phyloP scores from a whole-genome alignment of 2,113 vertebrate genomes.

The Chunga burmeisteri region DNA sequence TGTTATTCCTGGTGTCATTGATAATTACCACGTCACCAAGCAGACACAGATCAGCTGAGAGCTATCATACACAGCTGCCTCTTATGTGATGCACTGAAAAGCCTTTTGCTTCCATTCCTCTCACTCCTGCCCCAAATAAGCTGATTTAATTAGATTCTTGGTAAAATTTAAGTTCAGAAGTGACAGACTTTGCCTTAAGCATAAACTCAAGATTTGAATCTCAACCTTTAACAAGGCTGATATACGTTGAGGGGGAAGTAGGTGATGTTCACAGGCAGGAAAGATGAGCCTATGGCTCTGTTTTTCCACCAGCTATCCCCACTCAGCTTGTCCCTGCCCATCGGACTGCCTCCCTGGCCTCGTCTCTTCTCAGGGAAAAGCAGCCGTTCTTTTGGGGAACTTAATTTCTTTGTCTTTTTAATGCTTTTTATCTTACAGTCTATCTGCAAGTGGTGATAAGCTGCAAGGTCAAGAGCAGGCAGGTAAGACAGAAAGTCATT shows the following conservation, averaged over 20 bases:
- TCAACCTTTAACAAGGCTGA: neutral
- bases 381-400: neutral
- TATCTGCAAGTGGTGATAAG: neutral
- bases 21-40: neutral
- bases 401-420: neutral
- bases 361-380: neutral
- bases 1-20: neutral
- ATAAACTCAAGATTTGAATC: neutral
- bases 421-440: neutral
- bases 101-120: neutral
- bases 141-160: neutral
- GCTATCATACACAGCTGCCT: neutral
- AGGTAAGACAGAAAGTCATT: constrained; percentile 20
- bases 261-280: neutral
- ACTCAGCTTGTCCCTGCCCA: neutral
- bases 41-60: neutral
- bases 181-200: neutral
- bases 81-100: neutral
- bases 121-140: neutral
- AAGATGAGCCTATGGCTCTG: neutral
- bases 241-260: neutral
- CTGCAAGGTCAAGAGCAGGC: neutral
- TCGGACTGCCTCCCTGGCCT: neutral
- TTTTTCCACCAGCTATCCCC: neutral
- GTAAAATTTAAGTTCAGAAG: neutral